Conservation (phyloP, 2,113 vertebrate genomes). For the Larimichthys polyactis region DNA sequence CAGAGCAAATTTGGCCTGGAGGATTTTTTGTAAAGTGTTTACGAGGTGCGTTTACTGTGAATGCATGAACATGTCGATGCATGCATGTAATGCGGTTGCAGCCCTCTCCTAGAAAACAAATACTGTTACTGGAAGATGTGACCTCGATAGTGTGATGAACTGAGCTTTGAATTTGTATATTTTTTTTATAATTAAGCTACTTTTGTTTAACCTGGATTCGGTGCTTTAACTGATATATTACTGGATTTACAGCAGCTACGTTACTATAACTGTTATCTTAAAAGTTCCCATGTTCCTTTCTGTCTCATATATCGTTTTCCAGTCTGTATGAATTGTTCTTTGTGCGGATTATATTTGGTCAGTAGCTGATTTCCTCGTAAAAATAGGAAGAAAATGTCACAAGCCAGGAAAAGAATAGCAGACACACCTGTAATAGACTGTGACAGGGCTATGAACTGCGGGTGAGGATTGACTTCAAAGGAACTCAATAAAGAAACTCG, state of each 20-base stretch:
- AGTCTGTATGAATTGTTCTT: slow-evolving; percentile 16
- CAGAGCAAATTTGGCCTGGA: no score
- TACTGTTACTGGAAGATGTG: neutral
- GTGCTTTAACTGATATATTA: neutral
- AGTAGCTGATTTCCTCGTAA: slow-evolving; percentile 39
- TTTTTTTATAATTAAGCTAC: no score
- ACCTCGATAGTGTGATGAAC: neutral
- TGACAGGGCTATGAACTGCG: slow-evolving; percentile 70
- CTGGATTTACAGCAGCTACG: neutral
- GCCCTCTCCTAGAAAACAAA: neutral
- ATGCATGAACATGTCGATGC: no score
- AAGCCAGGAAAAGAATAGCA: slow-evolving; percentile 21
- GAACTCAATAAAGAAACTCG: slow-evolving; percentile 39
- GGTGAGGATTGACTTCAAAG: slow-evolving; percentile 68
- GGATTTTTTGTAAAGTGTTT: no score
- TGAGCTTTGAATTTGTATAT: neutral
- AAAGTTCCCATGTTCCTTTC: no score
- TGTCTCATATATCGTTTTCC: neutral
- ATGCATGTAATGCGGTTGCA: no score
- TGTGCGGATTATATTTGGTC: slow-evolving; percentile 47
- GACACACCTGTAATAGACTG: slow-evolving; percentile 59
- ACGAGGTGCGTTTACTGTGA: no score
- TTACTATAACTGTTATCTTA: slow-evolving; percentile 57
- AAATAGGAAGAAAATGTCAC: slow-evolving; percentile 55
- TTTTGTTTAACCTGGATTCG: neutral